Percentiles rank a stretch among this genome's conserved stretches.
Evolutionary conservation across 2,888 invertebrate species (phyloP).

Genomic region (Epirrita christyi): DNA sequence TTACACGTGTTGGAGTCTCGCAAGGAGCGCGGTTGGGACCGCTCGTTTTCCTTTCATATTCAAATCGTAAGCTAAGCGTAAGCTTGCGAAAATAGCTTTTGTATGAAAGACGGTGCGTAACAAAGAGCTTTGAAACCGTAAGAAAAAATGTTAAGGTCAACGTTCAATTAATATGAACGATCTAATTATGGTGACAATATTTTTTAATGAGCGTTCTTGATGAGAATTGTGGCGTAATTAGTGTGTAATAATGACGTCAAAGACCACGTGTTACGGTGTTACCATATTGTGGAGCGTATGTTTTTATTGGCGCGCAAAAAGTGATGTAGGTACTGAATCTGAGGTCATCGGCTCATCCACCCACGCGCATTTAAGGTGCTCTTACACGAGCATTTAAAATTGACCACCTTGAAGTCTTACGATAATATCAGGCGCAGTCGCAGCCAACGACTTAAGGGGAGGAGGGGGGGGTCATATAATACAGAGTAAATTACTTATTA

Average conservation of each 20-base stretch:
- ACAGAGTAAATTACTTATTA: no score
- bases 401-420: background rate
- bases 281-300: slow-evolving; percentile 4
- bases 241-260: slow-evolving; percentile 20
- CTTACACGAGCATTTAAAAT: background rate
- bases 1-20: slow-evolving; percentile 78
- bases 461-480: no score
- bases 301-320: slow-evolving; percentile 12
- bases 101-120: slow-evolving; percentile 1
- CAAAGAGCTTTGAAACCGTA: background rate
- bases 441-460: no score
- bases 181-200: slow-evolving; percentile 4
- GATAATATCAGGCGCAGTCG: no score
- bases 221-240: slow-evolving; percentile 5
- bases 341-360: background rate
- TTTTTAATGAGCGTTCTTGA: slow-evolving; percentile 10
- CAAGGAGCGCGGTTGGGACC: slow-evolving; percentile 59
- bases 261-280: slow-evolving; percentile 11
- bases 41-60: slow-evolving; percentile 64
- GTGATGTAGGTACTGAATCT: background rate
- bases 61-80: slow-evolving; percentile 59
- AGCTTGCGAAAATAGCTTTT: slow-evolving; percentile 24
- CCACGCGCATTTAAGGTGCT: background rate
- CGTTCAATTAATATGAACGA: background rate
- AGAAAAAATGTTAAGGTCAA: background rate